Evolutionary conservation across 2,113 vertebrate genomes (phyloP), one percentile per base, ranked within the genome.

Genomic region (Glaucidium brasilianum): DNA sequence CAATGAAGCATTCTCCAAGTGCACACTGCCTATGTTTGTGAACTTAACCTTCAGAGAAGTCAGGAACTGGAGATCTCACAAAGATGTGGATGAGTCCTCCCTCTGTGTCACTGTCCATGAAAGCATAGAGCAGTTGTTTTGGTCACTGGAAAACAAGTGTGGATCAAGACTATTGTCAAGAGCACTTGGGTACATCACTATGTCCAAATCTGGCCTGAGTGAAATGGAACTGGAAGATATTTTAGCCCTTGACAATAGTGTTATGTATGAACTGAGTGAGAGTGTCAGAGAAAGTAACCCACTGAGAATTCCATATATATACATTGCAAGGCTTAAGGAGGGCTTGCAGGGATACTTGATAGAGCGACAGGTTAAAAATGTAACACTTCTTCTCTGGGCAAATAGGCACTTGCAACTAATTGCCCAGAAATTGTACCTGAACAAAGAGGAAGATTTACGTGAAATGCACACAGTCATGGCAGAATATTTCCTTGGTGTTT

Each of bases 211-310:
- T 66, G 99, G 99, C 62, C 95, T 99, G 79, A 99, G 99, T 43
- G 99, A 99, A 96, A 99, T 99, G 93, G 99, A 99, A 88, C 96
- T 99, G 66, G 99, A 99, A 94, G 99, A 99, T 56, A 99, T 99
- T 85, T 95, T 99, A 88, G 99, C 99, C 30, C 98, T 99, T 60
- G 99, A 99, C 97, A 99, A 99, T 93, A 99, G 98, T 7, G 99
- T 99, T 52, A 98, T 99, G 67, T 98, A 98, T 2, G 99, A 99
- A 95, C 98, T 99, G 47, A 98, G 98, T 68, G 98, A 99, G 92
- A 97, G 97, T 22, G 63, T 97, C 52, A 98, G 98, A 96, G 98
- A 99, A 56, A 98, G 98, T 90, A 99, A 99, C 74, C 99, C 99
- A 11, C 74, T 99, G 95, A 98, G 99, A 89, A 99, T 99, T 76